Evolutionary conservation across 2,888 invertebrate species (phyloP).

Genomic region (Poecilobothrus nobilitatus): DNA sequence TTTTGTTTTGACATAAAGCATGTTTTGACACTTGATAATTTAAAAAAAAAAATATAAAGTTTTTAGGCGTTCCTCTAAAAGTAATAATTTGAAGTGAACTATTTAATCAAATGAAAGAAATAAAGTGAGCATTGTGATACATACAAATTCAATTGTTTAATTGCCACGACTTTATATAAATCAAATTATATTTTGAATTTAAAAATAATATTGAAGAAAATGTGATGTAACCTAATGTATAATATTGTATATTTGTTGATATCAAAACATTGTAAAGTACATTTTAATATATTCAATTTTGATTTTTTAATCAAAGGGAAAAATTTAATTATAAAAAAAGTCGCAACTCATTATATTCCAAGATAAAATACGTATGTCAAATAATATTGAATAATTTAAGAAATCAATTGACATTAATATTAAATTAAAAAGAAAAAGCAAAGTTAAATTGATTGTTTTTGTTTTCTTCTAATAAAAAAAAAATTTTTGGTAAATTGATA

Average conservation of each 20-base stretch:
- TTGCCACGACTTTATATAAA: background rate
- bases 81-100: background rate
- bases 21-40: conserved; percentile 3
- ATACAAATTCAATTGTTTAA: conserved; percentile 3
- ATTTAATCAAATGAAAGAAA: background rate
- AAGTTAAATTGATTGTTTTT: too few species aligned
- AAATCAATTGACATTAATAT: background rate
- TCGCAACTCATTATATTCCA: background rate
- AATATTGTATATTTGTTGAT: conserved; percentile 3
- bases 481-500: background rate
- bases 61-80: conserved; percentile 6
- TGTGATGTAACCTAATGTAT: background rate
- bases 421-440: too few species aligned
- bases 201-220: background rate
- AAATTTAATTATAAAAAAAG: background rate
- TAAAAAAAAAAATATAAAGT: background rate
- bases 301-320: too few species aligned
- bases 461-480: background rate
- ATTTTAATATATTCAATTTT: background rate
- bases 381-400: background rate
- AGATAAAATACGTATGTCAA: background rate
- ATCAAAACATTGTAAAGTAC: background rate
- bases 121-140: background rate
- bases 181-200: background rate
- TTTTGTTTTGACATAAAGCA: conserved; percentile 3